Base-by-base conservation (phyloP, 2,888 invertebrate genomes). In the Leptothorax acervorum region DNA sequence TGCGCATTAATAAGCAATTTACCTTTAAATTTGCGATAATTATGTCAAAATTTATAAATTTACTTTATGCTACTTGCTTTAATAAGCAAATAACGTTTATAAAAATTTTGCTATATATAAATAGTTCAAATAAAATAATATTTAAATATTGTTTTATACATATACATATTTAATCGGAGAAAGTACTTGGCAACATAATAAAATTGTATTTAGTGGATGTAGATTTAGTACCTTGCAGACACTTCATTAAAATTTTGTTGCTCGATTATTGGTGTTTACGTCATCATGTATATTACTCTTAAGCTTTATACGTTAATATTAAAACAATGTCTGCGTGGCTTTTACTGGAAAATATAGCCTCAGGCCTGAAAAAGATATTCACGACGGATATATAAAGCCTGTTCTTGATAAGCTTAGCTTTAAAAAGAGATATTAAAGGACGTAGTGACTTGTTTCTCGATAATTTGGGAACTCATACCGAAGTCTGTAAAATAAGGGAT, bases 301-400 rank as follows among this genome's bases (percentile, higher is more conserved):
- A 31, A 55, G 31, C n/a, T 57, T 45, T 74, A 31, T 31, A 39
- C 23, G 8, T 60, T 48, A 48, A 71, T 45, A 45, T 68, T 31
- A 57, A 71, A 62, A 39, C 39, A 60, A 48, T 70, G 60, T 79
- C 31, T 70, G 39, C n/a, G 28, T 51, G 12, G 60, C 71, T 60
- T 81, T 60, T 62, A 51, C 23, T 57, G 51, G 51, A 68, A 66
- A 78, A 79, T 31, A 31, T 60, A 48, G 66, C 71, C 28, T 6
- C 39, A 8, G 5, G 39, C 8, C 11, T 42, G 31, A 51, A 23
- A n/a, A 23, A 57, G 48, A 51, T 79, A 70, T 79, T 70, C 48
- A 39, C 23, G 39, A 76, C 42, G 23, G n/a, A 70, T 23, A 31
- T 23, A 31, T 71, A 71, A 81, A 81, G 28, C 48, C 18, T 2